Evolutionary conservation across 2,113 vertebrate genomes (phyloP), one percentile per base, ranked within the genome.

Genomic region (Cacatua alba): DNA sequence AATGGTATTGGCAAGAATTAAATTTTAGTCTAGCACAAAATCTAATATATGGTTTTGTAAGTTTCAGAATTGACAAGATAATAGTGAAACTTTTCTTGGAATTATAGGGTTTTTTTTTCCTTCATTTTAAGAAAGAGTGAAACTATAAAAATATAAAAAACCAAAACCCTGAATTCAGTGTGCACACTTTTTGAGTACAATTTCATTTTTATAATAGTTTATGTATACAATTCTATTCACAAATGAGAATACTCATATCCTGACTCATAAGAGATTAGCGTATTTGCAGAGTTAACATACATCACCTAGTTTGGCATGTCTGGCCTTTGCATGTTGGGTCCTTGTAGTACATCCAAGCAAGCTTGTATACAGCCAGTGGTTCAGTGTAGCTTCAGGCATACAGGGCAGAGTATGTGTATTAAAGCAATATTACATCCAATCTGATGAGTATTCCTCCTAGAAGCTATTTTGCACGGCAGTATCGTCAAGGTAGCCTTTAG

Each of bases 101-200:
- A 70, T 17, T 35, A 28, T 0, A 13, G 1, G 2, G 1, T 1
- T 2, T 26, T 14, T 52, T 81, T 64, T 28, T 11, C 21, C n/a
- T 78, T 77, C 24, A 13, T 70, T 81, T 83, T 78, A 53, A 59
- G 71, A 57, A 35, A 75, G 10, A 12, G 5, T 15, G n/a, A 83
- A 72, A 77, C 3, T 29, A 9, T 18, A 13, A 60, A 55, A 86
- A 48, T 3, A 62, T 5, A 35, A 29, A 17, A 4, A 13, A 24
- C 1, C 18, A 48, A 44, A 84, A 71, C 7, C 2, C 5, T 0
- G 3, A 60, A 49, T 6, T 2, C 18, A 43, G 10, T 19, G 7
- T 57, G 12, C 16, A 43, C 31, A 55, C 7, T 26, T 72, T 64
- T 49, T 19, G 43, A 3, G 9, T 64, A 25, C 16, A 7, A 15